Percentiles rank a stretch among this genome's conserved stretches.
phyloP scores from a whole-genome alignment of 2,888 invertebrate species.

The Laspeyria flexula region DNA sequence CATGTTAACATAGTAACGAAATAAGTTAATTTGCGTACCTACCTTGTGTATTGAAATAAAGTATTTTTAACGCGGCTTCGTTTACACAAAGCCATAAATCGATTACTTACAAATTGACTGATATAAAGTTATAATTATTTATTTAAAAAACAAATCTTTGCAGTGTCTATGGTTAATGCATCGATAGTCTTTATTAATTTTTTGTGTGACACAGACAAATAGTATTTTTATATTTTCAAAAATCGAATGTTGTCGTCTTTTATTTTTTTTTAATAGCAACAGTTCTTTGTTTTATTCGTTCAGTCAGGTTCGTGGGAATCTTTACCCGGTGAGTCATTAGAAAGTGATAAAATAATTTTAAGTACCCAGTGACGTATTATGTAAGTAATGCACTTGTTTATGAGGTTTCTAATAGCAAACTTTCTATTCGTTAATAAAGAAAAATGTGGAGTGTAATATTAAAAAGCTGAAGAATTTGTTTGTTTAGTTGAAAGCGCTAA shows the following conservation, averaged over 20 bases:
- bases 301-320: constrained; percentile 47
- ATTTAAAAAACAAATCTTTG: no score
- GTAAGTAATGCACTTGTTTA: constrained; percentile 35
- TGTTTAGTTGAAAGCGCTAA: no score
- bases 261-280: constrained; percentile 29
- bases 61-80: no score
- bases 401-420: constrained; percentile 32
- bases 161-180: background rate
- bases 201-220: no score
- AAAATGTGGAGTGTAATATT: background rate
- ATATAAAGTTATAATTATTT: no score
- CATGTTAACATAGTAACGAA: constrained; percentile 5
- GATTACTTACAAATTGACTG: no score
- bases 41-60: background rate
- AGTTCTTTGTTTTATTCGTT: constrained; percentile 29
- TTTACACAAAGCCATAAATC: no score
- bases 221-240: constrained; percentile 1
- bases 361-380: constrained; percentile 36
- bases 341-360: constrained; percentile 56
- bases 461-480: no score
- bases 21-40: constrained; percentile 1
- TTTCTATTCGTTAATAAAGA: constrained; percentile 19
- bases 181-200: no score
- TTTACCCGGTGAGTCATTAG: constrained; percentile 46
- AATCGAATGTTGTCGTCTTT: constrained; percentile 15